phyloP scores from a whole-genome alignment of 2,888 invertebrate species.

The Sicus ferrugineus region DNA sequence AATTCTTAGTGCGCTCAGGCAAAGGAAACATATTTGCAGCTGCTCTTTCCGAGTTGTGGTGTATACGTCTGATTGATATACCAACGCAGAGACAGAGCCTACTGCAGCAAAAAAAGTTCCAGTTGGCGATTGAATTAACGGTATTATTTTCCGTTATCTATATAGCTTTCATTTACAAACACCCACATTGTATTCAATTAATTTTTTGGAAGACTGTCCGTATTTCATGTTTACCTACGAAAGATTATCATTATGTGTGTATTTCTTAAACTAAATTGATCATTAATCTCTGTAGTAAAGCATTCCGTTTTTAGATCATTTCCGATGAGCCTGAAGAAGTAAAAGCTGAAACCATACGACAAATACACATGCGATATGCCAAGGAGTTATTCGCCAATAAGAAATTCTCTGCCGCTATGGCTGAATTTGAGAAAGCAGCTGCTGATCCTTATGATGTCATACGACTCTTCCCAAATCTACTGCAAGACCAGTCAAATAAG shows the following conservation, averaged over 20 bases:
- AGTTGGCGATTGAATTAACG: slow-evolving; percentile 88
- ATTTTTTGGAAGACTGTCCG: no score
- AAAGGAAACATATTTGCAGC: slow-evolving; percentile 86
- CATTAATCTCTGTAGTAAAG: no score
- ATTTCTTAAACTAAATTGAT: no score
- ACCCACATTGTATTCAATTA: no score
- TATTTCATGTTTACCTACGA: no score
- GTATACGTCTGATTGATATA: slow-evolving; percentile 81
- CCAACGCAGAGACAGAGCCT: slow-evolving; percentile 84
- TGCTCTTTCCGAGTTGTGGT: slow-evolving; percentile 89
- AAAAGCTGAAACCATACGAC: slow-evolving; percentile 80
- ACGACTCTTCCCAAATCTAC: slow-evolving; percentile 89
- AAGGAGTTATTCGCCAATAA: slow-evolving; percentile 90
- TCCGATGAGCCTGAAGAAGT: slow-evolving; percentile 83
- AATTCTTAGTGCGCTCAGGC: slow-evolving; percentile 76
- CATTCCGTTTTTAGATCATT: slow-evolving; percentile 75
- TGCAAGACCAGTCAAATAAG: slow-evolving; percentile 55
- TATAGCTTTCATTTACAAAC: not conserved
- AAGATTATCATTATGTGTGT: no score
- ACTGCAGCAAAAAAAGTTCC: slow-evolving; percentile 89
- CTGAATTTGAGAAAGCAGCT: slow-evolving; percentile 85
- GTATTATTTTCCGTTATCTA: slow-evolving; percentile 66
- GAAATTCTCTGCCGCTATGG: slow-evolving; percentile 89
- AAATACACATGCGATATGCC: slow-evolving; percentile 91
- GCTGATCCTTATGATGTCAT: slow-evolving; percentile 97